Evolutionary conservation across 2,113 vertebrate genomes (phyloP), one percentile per base, ranked within the genome.

Genomic region (Athene cunicularia): DNA sequence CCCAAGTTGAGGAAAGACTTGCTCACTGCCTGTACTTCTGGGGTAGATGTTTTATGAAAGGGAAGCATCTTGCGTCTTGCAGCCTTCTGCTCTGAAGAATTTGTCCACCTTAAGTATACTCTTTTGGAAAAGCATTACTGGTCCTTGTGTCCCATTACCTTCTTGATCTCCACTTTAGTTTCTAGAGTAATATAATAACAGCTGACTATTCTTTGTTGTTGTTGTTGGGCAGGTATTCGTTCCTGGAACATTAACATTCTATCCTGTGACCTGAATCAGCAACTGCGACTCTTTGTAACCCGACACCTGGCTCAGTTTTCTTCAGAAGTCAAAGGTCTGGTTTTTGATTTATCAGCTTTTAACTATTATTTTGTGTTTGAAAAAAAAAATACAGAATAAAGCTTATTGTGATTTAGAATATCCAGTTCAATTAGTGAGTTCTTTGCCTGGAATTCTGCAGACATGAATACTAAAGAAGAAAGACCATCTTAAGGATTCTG

Each of bases 221-320:
- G 20, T 17, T 37, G 5, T 50, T 86, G 23, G 2, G 58, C 98
- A 99, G 99, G 99, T 73, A 98, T 99, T 93, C 98, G 98, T 14
- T 99, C 99, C 33, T 99, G 99, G 99, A 98, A 98, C 35, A 96
- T 99, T 30, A 97, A 99, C 80, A 92, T 98, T 93, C 96, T 97
- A 2, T 94, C 97, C 45, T 99, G 99, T 92, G 98, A 99, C 97
- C 98, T 99, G 97, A 98, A 99, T 97, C 98, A 98, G 95, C 99
- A 99, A 64, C 98, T 99, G 93, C 98, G 98, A 96, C 98, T 99
- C 91, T 99, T 99, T 64, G 98, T 99, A 91, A 98, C 98, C 17
- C 96, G 98, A 77, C 99, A 99, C 87, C 98, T 99, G 32, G 99
- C 99, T 60, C 99, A 99, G 79, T 99, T 99, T 97, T 99, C 99